These are phyloP conservation scores for Hydrocynus forskahlii DNA, from an alignment of 2,797 vertebrate genomes.

Conservation along the genomic window DNA sequence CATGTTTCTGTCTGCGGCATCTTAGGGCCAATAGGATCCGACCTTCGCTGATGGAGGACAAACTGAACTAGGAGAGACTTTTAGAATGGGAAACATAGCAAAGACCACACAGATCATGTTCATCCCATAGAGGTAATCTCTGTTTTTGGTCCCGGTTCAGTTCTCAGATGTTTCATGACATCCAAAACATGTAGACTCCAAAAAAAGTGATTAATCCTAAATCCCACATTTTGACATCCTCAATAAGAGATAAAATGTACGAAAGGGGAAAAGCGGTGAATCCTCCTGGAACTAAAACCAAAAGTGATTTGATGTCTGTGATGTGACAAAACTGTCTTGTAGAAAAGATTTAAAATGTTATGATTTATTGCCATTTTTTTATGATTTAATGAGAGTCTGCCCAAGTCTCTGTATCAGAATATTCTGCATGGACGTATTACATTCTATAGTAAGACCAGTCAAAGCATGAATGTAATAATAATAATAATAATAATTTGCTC, in stretches of 20 bases:
- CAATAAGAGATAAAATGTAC: background rate
- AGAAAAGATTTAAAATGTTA: background rate
- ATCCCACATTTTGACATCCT: background rate
- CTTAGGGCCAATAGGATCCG: background rate
- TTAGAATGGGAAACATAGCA: background rate
- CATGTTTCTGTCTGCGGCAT: background rate
- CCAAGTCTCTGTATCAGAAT: too few species aligned
- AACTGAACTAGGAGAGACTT: background rate
- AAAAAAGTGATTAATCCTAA: background rate
- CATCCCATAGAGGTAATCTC: background rate
- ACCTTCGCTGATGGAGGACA: background rate
- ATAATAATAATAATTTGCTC: too few species aligned
- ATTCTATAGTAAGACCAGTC: too few species aligned
- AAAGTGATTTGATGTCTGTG: background rate
- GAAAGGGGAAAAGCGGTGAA: background rate
- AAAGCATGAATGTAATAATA: too few species aligned
- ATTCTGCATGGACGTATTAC: background rate
- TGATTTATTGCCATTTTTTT: background rate
- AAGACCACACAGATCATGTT: background rate
- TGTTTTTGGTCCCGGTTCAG: background rate
- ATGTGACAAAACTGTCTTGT: background rate
- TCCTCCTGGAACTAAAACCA: background rate
- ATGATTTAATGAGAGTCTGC: too few species aligned
- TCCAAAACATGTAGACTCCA: too few species aligned
- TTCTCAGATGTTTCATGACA: background rate